A percentile compares a stretch with the other conserved stretches of the same genome.
These are phyloP conservation scores for Oryzias javanicus DNA, from an alignment of 2,113 vertebrate species.

Conservation along the genomic window DNA sequence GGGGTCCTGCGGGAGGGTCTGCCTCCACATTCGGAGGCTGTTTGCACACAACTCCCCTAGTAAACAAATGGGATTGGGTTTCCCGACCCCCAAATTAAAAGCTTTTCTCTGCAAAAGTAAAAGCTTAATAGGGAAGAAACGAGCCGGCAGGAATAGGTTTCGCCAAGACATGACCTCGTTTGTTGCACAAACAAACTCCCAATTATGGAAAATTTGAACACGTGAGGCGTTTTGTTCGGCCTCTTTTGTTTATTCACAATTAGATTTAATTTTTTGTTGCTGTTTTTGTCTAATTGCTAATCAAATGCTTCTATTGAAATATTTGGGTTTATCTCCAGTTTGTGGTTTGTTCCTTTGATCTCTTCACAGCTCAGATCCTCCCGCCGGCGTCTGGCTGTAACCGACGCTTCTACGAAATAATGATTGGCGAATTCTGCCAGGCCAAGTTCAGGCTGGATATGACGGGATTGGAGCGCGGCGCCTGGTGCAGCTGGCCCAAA, in stretches of 20 bases:
- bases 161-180: slow-evolving; percentile 36
- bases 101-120: slow-evolving; percentile 40
- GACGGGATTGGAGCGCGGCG: slow-evolving; percentile 41
- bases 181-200: slow-evolving; percentile 17
- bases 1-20: slow-evolving; percentile 32
- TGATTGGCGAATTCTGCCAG: slow-evolving; percentile 56
- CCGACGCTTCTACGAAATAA: slow-evolving; percentile 28
- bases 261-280: not conserved
- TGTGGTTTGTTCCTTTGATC: not conserved
- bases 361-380: slow-evolving; percentile 31
- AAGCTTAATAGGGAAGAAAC: slow-evolving; percentile 32
- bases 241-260: slow-evolving; percentile 8
- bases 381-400: slow-evolving; percentile 42
- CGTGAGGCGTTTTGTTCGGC: not conserved
- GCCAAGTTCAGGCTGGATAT: slow-evolving; percentile 57
- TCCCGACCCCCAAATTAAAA: slow-evolving; percentile 43
- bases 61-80: slow-evolving; percentile 60
- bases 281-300: no score
- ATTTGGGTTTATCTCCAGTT: not conserved
- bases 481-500: slow-evolving; percentile 74
- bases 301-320: not conserved
- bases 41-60: slow-evolving; percentile 41
- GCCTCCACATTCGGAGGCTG: slow-evolving; percentile 39
- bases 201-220: slow-evolving; percentile 28
- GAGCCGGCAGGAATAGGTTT: slow-evolving; percentile 22